Base-by-base conservation (phyloP, 2,888 invertebrate genomes). In the Chloroclysta siterata region DNA sequence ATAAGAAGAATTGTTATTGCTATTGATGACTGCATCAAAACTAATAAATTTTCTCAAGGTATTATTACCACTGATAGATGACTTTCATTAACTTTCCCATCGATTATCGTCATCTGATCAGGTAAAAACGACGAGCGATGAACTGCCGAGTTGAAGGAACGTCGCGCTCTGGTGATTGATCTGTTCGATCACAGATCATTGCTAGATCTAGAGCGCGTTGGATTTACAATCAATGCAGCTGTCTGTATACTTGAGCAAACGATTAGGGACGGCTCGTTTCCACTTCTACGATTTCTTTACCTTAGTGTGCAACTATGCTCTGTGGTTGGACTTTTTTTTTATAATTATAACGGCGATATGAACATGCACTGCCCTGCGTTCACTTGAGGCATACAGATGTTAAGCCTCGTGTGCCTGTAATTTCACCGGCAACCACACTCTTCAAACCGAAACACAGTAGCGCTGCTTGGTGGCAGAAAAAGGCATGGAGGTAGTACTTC, bases 81-180 rank as follows among this genome's bases (percentile, higher is more conserved):
- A 78, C 82, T 87, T 83, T 87, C 84, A 76, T 83, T 66, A 71
- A 84, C 85, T 87, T 88, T 89, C 87, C 84, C 84, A 85, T 83
- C 79, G 77, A 81, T 79, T 75, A 82, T 77, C 73, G 82, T 78
- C 78, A 86, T 84, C 78, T 72, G 83, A 88, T 85, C 80, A 70
- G 66, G 82, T 84, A 86, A 87, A 86, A 85, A 83, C 81, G n/a
- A 77, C 81, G 88, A 84, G 76, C 89, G 84, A 83, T 87, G 90
- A 88, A 89, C 90, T 76, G 73, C 72, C 74, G 80, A 84, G 89
- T 89, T 91, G 89, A 91, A 90, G 80, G 90, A 87, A 90, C 93
- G 90, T 88, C 79, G 72, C 90, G 91, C 89, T 86, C 71, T 81
- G 84, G 68, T 84, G 84, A 67, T 68, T 84, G 82, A 85, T 85